Evolutionary conservation across 1,140 invertebrate species (phyloP).

Genomic region (Brachionus manjavacas): DNA sequence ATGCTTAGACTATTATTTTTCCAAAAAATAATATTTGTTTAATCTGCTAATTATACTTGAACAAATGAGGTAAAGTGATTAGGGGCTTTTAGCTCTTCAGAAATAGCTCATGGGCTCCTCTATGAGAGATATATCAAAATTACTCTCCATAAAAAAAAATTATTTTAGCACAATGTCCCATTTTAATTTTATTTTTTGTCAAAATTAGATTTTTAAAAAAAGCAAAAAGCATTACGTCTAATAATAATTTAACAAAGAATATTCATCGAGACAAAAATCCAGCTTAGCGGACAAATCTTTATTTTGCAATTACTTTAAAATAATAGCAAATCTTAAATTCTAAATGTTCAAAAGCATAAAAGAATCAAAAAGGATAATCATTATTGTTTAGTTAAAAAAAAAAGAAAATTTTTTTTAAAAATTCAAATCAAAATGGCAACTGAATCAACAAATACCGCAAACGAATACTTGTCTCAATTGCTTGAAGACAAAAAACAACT

Average conservation of each 20-base stretch:
- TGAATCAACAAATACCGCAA: conserved; percentile 39
- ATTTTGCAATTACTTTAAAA: background rate
- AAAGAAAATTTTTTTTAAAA: background rate
- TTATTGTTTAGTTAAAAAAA: conserved; percentile 44
- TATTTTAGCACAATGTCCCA: conserved; percentile 21
- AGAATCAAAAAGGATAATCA: background rate
- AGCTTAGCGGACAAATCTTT: background rate
- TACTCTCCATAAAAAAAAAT: background rate
- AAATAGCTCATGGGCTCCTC: background rate
- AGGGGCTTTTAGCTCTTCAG: background rate
- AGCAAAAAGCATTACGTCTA: background rate
- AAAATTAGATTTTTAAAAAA: background rate
- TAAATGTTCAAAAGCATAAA: conserved; percentile 6
- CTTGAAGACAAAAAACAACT: conserved; percentile 99
- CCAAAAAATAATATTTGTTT: background rate
- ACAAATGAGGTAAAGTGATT: background rate
- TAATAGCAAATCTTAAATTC: background rate
- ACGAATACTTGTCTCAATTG: conserved; percentile 97
- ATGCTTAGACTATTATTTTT: background rate
- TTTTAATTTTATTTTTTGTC: background rate
- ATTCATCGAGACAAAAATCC: background rate
- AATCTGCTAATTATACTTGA: conserved; percentile 3
- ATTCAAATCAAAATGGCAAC: background rate
- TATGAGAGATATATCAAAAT: background rate
- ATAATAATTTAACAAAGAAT: background rate